Base-by-base conservation (phyloP, 2,113 vertebrate species). In the Lepisosteus oculatus region DNA sequence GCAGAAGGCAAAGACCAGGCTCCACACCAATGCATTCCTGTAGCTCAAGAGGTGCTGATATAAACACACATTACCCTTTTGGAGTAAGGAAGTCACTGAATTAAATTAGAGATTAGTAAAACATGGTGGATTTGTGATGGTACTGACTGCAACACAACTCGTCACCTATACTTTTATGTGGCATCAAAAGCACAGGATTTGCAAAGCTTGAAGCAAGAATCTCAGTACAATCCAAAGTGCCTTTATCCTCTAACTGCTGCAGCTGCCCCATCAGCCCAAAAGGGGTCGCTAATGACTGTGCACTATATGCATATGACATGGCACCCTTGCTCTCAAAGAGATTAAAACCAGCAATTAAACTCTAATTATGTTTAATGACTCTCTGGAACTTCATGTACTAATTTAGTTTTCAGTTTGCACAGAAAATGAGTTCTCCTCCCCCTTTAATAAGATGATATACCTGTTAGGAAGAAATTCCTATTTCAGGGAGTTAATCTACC, bases 381-480 rank as follows among this genome's bases (percentile, higher is more conserved):
- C 85, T 82, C 85, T 87, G 90, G 89, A 88, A 92, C 86, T 84
- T 87, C 90, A 86, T 81, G 85, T 80, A 79, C 78, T 89, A 88
- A 90, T 90, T 88, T 77, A 71, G 86, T 81, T 83, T 70, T 55
- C 55, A 55, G 69, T 78, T 77, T 74, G 72, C 47, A 79, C 76
- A 84, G 84, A 85, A 93, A 84, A 88, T 89, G 88, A 92, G 90
- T 90, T 89, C 88, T 85, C 88, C 80, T 81, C 41, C 86, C 78
- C 84, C 87, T 73, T 72, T 84, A 91, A 91, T 87, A 73, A 85
- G 85, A 90, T 89, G 87, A 88, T 81, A 87, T 83, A 91, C 78
- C 86, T 95, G 93, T 93, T 90, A 89, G 90, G 87, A 85, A 89
- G 86, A 85, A 80, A 91, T 89, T 92, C 88, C 92, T 88, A 90